Evolutionary conservation across 2,888 invertebrate genomes (phyloP), one percentile per base, ranked within the genome.

Genomic region (Caenorhabditis wallacei): DNA sequence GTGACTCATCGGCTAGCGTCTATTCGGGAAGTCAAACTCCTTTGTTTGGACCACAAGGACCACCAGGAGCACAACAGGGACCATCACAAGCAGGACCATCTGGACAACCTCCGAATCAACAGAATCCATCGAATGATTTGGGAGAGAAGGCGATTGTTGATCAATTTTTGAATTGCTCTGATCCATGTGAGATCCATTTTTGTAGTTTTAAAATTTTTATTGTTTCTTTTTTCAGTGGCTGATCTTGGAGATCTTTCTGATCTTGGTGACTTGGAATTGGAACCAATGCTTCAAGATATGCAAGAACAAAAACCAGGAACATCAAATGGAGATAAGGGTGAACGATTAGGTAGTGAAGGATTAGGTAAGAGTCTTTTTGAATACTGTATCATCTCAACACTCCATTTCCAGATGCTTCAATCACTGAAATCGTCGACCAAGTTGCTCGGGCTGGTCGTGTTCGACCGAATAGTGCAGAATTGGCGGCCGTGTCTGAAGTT

Each of bases 231-330:
- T 72, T 46, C 75, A 81, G 81, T 84, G 37, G 72, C 76, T n/a
- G 84, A 84, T 57, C 80, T 81, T 8, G 80, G 84, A 11, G 84
- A 84, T 63, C 66, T 87, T 22, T 84, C 71, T 10, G 84, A 86
- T 63, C 69, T 86, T 26, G 85, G 82, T 26, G 83, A 84, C n/a
- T 78, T 87, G 18, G 87, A 85, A 16, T 81, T 83, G 2, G 87
- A 84, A 46, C 84, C 85, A 46, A 78, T 85, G 82, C 48, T 53
- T 0, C 30, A 71, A 4, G 68, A 68, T 18, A 22, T 68, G 22
- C 75, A 76, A 24, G 70, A 74, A 4, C 63, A 54, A 7, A 61
- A 24, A 40, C 81, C 81, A 48, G 63, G 71, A 46, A 66, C 76
- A 7, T 71, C 64, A n/a, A 64, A 71, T 53, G 63, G 63, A 43